phyloP scores from a whole-genome alignment of 1,140 invertebrate species.

The Drosophila gunungcola region DNA sequence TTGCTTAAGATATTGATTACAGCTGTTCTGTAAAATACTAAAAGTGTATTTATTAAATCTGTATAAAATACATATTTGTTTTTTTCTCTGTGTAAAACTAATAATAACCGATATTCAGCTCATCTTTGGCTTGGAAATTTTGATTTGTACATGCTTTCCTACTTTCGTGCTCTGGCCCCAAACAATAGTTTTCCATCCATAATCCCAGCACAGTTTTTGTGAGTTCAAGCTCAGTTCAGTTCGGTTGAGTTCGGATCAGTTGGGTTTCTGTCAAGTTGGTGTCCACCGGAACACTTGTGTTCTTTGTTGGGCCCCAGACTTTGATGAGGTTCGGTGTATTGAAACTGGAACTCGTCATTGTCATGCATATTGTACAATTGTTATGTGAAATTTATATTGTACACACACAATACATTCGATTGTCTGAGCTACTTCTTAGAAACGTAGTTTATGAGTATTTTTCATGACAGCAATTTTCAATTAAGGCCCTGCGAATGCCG shows the following conservation, averaged over 20 bases:
- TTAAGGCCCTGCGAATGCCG: conserved; percentile 47
- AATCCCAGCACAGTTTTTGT: conserved; percentile 44
- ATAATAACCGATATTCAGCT: conserved; percentile 13
- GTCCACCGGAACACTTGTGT: conserved; percentile 71
- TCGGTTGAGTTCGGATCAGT: conserved; percentile 13
- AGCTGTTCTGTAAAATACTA: too few relatives aligned
- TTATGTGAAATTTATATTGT: conserved; percentile 71
- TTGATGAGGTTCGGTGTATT: conserved; percentile 39
- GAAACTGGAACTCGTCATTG: conserved; percentile 72
- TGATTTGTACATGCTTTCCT: conserved; percentile 59
- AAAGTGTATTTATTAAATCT: too few relatives aligned
- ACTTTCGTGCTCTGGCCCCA: conserved; percentile 53
- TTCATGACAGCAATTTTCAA: conserved; percentile 79
- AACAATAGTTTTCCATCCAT: conserved; percentile 68
- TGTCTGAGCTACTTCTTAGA: conserved; percentile 73
- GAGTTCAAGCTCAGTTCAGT: conserved; percentile 8
- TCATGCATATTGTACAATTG: conserved; percentile 80
- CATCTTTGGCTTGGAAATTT: conserved; percentile 57
- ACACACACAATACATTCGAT: conserved; percentile 62
- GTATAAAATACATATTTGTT: not conserved
- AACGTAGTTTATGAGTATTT: conserved; percentile 69
- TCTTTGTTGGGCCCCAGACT: conserved; percentile 34
- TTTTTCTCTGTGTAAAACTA: not conserved
- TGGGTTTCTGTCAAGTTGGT: conserved; percentile 25
- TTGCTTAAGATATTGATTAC: too few relatives aligned